Percentiles rank a stretch among this genome's conserved stretches.
phyloP scores from a whole-genome alignment of 2,888 invertebrate genomes.

The Synergus umbraculus region DNA sequence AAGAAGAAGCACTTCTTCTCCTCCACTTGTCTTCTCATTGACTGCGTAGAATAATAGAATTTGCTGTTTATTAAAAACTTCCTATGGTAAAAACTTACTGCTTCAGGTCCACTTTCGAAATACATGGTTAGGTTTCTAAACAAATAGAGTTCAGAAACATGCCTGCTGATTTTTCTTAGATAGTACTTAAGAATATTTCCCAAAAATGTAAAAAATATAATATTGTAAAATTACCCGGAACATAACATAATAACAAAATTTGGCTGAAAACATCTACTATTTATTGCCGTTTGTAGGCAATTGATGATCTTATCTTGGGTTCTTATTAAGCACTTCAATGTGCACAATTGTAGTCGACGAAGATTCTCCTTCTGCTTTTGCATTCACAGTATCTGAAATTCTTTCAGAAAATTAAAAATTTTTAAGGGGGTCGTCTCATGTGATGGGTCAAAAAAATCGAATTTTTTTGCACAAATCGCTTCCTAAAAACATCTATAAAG shows the following conservation, averaged over 20 bases:
- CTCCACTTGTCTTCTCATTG: too few relatives aligned
- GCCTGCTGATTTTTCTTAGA: neutral
- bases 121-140: neutral
- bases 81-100: too few relatives aligned
- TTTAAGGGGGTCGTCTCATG: too few relatives aligned
- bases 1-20: too few relatives aligned
- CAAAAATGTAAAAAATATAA: neutral
- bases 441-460: too few relatives aligned
- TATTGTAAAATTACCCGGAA: neutral
- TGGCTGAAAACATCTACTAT: neutral
- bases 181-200: neutral
- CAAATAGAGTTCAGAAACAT: neutral
- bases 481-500: too few relatives aligned
- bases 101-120: neutral
- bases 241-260: neutral
- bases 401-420: neutral
- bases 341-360: neutral
- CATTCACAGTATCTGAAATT: neutral
- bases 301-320: neutral
- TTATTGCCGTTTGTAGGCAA: neutral
- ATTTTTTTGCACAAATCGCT: too few relatives aligned
- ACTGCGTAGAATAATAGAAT: too few relatives aligned
- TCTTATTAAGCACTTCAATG: neutral
- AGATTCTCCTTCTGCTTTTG: neutral
- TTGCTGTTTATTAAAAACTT: too few relatives aligned